phyloP scores from a whole-genome alignment of 2,113 vertebrate genomes.

The Machaerirhynchus nigripectus region DNA sequence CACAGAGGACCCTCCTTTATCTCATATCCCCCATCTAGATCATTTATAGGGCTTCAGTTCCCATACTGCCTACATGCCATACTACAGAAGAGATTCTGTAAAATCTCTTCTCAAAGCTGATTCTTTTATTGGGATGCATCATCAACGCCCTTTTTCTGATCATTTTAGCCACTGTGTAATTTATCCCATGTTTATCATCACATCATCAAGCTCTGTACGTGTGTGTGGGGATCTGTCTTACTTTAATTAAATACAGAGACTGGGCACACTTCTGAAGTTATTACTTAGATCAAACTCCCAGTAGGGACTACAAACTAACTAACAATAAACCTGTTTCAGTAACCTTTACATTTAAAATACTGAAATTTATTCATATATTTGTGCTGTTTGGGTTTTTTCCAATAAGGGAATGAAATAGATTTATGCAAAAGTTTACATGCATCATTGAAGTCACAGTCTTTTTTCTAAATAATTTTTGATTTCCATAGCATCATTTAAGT shows the following conservation, averaged over 20 bases:
- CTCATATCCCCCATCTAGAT: not conserved
- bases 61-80: not conserved
- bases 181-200: constrained; percentile 32
- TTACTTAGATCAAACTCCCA: constrained; percentile 22
- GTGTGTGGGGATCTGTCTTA: not conserved
- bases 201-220: not conserved
- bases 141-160: not conserved
- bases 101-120: constrained; percentile 5
- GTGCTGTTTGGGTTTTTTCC: not conserved
- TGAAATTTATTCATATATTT: not conserved
- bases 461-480: not conserved
- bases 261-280: constrained; percentile 17
- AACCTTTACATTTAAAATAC: not conserved
- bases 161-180: constrained; percentile 18
- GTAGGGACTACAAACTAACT: not conserved
- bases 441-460: not conserved
- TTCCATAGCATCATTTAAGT: not conserved
- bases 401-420: not conserved
- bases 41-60: constrained; percentile 19
- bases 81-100: not conserved
- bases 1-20: constrained; percentile 36
- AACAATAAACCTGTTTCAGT: not conserved
- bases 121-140: not conserved
- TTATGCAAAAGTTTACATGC: not conserved
- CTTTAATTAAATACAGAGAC: constrained; percentile 56